Evolutionary conservation across 2,797 vertebrate genomes (phyloP), one percentile per base, ranked within the genome.

Genomic region (Onychomys torridus): DNA sequence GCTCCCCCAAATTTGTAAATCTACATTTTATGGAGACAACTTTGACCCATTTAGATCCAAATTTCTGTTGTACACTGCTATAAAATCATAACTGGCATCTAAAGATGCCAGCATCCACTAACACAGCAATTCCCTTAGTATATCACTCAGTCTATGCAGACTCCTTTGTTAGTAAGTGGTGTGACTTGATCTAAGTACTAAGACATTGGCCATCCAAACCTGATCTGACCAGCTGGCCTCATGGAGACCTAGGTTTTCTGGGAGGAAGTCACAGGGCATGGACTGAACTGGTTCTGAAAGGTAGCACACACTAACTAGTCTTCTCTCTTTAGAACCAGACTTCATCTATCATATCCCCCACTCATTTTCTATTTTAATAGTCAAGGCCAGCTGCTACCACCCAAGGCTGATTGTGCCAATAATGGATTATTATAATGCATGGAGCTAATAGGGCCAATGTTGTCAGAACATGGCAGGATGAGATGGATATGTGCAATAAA

Each of bases 401-500:
- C 95, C 89, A 93, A 91, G 95, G 97, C 97, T 96, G 92, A 90
- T 78, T 90, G 88, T 92, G 82, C 75, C 95, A 93, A 95, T 79
- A 94, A 96, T 95, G 93, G 92, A 96, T 97, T 94, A 95, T 96
- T 93, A 96, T 95, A 97, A 97, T 94, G 69, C 79, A 93, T 81
- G 93, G 85, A 82, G 94, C 92, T 95, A 96, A 97, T 96, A 97
- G 86, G 73, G 79, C 52, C 90, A 79, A 52, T n/a, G 89, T 83
- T 96, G 85, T 96, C 97, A 92, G 90, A 87, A 93, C 75, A 86
- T 97, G 95, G 93, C 90, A 89, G 86, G 83, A 79, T 43, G 78
- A 92, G 96, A 97, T 78, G 94, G 91, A 97, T 97, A 93, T 97
- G 76, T 86, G 92, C 93, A 97, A 97, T 97, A 97, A 97, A 93